These are phyloP conservation scores for Corydoras maculifer DNA, from an alignment of 2,113 vertebrate genomes.

Conservation along the genomic window DNA sequence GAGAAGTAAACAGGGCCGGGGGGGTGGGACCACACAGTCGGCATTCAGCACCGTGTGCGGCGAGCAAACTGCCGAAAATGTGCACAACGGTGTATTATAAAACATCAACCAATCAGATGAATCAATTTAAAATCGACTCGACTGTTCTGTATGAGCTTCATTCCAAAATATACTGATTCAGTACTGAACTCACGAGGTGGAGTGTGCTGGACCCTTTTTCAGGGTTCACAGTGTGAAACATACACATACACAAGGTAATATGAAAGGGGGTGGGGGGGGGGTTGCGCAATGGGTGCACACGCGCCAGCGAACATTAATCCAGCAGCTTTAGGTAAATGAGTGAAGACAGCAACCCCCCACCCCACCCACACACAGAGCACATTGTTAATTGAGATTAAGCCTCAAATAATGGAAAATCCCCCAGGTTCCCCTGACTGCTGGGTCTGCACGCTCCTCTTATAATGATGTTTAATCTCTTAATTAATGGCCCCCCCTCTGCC, in stretches of 20 bases:
- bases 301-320: too few relatives aligned
- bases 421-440: slow-evolving; percentile 8
- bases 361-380: background rate
- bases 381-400: slow-evolving; percentile 11
- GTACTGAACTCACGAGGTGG: too few relatives aligned
- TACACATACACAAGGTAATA: too few relatives aligned
- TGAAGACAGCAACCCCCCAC: too few relatives aligned
- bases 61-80: slow-evolving; percentile 8
- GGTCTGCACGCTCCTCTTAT: background rate
- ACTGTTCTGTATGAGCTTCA: too few relatives aligned
- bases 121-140: too few relatives aligned
- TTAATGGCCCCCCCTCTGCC: slow-evolving; percentile 5
- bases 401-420: slow-evolving; percentile 10
- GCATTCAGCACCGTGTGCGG: slow-evolving; percentile 20
- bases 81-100: background rate
- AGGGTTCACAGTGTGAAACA: too few relatives aligned
- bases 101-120: background rate
- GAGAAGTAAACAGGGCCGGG: slow-evolving; percentile 31
- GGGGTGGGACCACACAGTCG: slow-evolving; percentile 30
- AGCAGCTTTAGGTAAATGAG: background rate
- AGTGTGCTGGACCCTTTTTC: too few relatives aligned
- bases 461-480: slow-evolving; percentile 21
- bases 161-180: too few relatives aligned
- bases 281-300: too few relatives aligned
- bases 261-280: too few relatives aligned